Base-by-base conservation (phyloP, 1,140 invertebrate genomes). In the Galendromus occidentalis region DNA sequence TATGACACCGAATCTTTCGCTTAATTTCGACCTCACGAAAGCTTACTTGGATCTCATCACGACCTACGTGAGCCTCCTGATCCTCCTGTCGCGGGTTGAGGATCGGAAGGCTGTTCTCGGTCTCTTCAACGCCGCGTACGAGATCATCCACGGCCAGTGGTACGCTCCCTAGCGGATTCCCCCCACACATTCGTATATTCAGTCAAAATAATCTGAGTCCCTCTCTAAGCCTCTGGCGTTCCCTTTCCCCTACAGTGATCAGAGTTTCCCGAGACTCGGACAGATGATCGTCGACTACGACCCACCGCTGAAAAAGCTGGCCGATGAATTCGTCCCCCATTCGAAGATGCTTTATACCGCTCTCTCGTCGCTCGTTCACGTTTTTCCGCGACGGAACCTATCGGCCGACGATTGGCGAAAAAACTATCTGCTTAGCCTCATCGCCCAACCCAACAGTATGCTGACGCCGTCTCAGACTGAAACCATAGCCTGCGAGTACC, bases 221-320 rank as follows among this genome's bases (percentile, higher is more conserved):
- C 20, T 17, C 39, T 64, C 7, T 17, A 18, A 64, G 7, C 29
- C 14, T 55, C 22, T 68, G n/a, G 2, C n/a, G n/a, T n/a, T n/a
- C n/a, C n/a, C n/a, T n/a, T 42, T 33, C n/a, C 14, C 12, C 25
- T 66, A 51, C n/a, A 83, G 87, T 44, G 94, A 98, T 76, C 80
- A 83, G 0, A 91, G 88, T 71, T 98, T 96, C 77, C 94, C 92
- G 12, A 80, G 92, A 20, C 77, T 98, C 29, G 93, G 93, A 0
- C 90, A 95, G 77, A 85, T 98, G 85, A 96, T 98, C 65, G 84
- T 96, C 71, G 96, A 99, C 73, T 98, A 98, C 77, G 95, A 98
- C 76, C 80, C 83, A 29, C 95, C 95, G 5, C 75, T 98, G 41
- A 95, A 94, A 74, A 98, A 97, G 73, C 78, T 99, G 0, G 85